Conservation (phyloP, 2,797 vertebrate species). For the Lacerta bilineata region DNA sequence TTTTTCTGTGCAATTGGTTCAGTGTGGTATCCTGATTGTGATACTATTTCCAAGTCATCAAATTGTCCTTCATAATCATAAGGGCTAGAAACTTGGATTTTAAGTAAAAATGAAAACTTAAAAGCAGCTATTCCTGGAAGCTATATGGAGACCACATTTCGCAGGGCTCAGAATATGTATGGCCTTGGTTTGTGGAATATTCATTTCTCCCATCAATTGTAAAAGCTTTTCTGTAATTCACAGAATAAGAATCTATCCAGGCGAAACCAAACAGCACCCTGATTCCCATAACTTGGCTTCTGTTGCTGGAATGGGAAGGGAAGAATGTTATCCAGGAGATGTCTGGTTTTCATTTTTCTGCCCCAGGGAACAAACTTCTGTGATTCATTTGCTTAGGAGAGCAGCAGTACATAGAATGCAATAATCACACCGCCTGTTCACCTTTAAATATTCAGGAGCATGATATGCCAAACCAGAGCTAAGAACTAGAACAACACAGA, state of each 20-base stretch:
- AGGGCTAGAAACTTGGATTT: slow-evolving; percentile 4
- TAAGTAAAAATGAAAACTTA: background rate
- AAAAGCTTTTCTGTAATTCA: slow-evolving; percentile 16
- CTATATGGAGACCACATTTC: background rate
- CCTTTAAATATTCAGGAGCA: slow-evolving; percentile 29
- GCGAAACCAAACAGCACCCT: background rate
- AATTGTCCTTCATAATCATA: background rate
- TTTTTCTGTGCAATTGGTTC: too few species aligned
- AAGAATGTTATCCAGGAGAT: background rate
- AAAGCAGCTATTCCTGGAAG: slow-evolving; percentile 10
- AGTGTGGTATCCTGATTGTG: background rate
- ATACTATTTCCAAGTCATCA: background rate
- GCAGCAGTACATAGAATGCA: background rate
- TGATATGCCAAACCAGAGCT: slow-evolving; percentile 6
- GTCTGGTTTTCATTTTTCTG: slow-evolving; percentile 10
- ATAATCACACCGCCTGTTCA: slow-evolving; percentile 13
- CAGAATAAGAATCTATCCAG: background rate
- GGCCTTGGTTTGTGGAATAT: background rate
- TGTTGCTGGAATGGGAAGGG: background rate
- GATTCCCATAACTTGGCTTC: slow-evolving; percentile 29
- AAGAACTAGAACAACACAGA: background rate
- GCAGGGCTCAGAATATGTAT: background rate
- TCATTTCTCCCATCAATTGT: background rate
- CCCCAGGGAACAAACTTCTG: slow-evolving; percentile 2
- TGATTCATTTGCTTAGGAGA: slow-evolving; percentile 29